These are phyloP conservation scores for Lottia scabra DNA, from an alignment of 2,888 invertebrate genomes.

Conservation along the genomic window DNA sequence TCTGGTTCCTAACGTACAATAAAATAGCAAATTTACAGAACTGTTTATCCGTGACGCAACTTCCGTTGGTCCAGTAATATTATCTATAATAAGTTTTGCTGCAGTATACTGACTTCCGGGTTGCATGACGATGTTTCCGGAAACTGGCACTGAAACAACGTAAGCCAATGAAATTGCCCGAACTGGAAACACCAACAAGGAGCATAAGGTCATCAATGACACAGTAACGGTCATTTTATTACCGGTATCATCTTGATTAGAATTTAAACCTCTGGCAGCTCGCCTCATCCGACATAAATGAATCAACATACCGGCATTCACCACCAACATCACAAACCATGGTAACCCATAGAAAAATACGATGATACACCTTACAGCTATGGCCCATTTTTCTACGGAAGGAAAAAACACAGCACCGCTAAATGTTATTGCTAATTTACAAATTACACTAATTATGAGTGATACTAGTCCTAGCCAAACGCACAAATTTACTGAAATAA, in stretches of 20 bases:
- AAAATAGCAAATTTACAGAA: not conserved
- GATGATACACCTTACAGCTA: not conserved
- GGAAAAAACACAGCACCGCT: not conserved
- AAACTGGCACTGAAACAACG: not conserved
- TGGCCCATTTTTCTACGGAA: not conserved
- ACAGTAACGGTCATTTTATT: not conserved
- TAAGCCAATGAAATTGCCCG: not conserved
- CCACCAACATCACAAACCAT: conserved; percentile 2
- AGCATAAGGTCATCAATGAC: not conserved
- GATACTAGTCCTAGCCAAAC: not conserved
- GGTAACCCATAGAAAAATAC: not conserved
- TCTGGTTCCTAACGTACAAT: not conserved
- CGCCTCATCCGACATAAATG: not conserved
- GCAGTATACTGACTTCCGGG: not conserved
- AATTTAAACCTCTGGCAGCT: not conserved
- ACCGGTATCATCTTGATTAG: not conserved
- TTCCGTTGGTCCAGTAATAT: not conserved
- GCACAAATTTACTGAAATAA: not conserved
- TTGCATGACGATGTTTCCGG: not conserved
- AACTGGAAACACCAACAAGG: not conserved
- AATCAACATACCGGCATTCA: not conserved
- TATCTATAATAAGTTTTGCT: not conserved
- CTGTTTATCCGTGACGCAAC: not conserved
- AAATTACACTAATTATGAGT: not conserved
- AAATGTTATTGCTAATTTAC: not conserved